phyloP scores from a whole-genome alignment of 2,888 invertebrate genomes.

The Thalpophila matura region DNA sequence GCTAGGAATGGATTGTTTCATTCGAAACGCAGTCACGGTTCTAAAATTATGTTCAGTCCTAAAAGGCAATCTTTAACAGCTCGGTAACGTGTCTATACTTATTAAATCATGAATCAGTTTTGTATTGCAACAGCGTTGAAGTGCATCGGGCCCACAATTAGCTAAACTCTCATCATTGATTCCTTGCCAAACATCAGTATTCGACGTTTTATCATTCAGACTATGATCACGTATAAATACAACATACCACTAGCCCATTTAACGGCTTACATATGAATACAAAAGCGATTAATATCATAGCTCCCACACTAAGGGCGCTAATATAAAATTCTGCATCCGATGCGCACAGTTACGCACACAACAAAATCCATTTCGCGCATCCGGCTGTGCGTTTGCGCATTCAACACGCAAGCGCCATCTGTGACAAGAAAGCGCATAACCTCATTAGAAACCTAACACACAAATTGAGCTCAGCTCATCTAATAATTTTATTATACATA shows the following conservation, averaged over 20 bases:
- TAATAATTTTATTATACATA: slow-evolving; percentile 91
- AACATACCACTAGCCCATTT: slow-evolving; percentile 67
- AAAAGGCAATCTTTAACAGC: slow-evolving; percentile 59
- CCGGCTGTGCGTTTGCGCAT: slow-evolving; percentile 88
- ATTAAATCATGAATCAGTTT: slow-evolving; percentile 57
- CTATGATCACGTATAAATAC: slow-evolving; percentile 59
- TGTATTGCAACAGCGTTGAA: slow-evolving; percentile 55
- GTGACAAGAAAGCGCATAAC: slow-evolving; percentile 91
- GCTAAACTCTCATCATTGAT: slow-evolving; percentile 56
- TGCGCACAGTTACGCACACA: slow-evolving; percentile 82
- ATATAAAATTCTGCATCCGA: slow-evolving; percentile 83
- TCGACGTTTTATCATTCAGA: slow-evolving; percentile 49
- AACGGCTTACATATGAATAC: slow-evolving; percentile 61
- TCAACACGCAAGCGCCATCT: slow-evolving; percentile 84
- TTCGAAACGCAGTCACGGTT: slow-evolving; percentile 59
- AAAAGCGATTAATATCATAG: slow-evolving; percentile 68
- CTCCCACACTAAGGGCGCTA: slow-evolving; percentile 78
- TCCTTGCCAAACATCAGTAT: slow-evolving; percentile 48
- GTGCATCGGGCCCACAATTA: slow-evolving; percentile 45
- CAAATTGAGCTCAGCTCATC: slow-evolving; percentile 87
- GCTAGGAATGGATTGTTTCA: slow-evolving; percentile 45
- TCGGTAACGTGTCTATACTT: slow-evolving; percentile 57
- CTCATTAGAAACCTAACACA: slow-evolving; percentile 90
- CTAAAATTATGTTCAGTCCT: slow-evolving; percentile 56
- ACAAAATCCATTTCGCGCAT: slow-evolving; percentile 89